Conservation (phyloP, 1,140 invertebrate genomes). For the Kradibia gibbosae region DNA sequence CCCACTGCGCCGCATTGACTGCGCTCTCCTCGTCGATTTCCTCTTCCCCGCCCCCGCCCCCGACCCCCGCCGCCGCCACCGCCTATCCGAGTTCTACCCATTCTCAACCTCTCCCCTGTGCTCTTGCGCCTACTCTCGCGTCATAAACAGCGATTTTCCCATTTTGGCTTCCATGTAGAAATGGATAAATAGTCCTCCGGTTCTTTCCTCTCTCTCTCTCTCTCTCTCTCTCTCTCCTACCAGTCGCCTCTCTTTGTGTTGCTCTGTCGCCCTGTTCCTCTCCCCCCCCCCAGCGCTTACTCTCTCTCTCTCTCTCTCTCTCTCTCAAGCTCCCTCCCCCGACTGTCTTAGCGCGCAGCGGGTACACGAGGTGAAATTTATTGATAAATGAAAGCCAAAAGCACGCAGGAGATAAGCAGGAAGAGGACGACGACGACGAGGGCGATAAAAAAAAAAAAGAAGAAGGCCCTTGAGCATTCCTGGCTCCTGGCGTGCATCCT, state of each 20-base stretch:
- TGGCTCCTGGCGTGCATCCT: conserved; percentile 3
- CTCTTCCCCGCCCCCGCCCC: background rate
- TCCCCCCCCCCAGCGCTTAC: no score
- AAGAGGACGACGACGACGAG: background rate
- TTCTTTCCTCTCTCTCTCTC: background rate
- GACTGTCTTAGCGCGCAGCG: no score
- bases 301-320: background rate
- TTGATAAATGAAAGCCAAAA: background rate
- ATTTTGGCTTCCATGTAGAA: conserved; percentile 36
- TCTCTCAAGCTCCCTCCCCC: no score
- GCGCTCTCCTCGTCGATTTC: background rate
- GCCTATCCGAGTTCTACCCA: background rate
- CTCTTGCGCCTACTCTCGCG: background rate
- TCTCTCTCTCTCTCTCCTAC: background rate
- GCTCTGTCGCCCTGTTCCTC: background rate
- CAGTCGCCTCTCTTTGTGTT: background rate
- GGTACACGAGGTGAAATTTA: background rate
- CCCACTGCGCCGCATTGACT: conserved; percentile 4
- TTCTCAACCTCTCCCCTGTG: background rate
- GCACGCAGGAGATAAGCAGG: background rate
- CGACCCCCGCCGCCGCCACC: background rate
- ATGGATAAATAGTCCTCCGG: background rate
- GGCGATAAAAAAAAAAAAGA: background rate
- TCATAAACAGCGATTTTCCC: conserved; percentile 14
- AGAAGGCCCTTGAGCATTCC: conserved; percentile 45